Evolutionary conservation across 2,113 vertebrate species (phyloP).

Genomic region (Onychorhynchus coronatus): DNA sequence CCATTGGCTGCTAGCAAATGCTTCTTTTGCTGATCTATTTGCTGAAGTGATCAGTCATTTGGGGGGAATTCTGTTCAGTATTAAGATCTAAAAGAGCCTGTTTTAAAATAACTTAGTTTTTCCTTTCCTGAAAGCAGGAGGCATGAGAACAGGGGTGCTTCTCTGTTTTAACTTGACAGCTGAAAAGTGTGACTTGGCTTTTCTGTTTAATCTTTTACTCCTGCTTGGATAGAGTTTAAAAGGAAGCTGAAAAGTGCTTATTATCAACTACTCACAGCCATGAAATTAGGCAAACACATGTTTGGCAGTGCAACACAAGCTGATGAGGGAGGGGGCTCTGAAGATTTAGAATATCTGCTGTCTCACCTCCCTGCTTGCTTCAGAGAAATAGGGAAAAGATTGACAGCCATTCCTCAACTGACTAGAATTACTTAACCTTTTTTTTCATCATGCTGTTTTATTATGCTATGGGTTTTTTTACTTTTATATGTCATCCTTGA

Average conservation of each 20-base stretch:
- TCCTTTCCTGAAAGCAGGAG: background rate
- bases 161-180: background rate
- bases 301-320: background rate
- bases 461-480: background rate
- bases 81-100: background rate
- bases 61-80: background rate
- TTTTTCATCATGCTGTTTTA: background rate
- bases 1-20: background rate
- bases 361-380: background rate
- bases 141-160: background rate
- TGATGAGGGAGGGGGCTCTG: background rate
- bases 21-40: background rate
- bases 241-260: background rate
- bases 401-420: background rate
- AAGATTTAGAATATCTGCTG: background rate
- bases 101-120: background rate
- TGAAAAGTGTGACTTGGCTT: background rate
- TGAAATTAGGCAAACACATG: background rate
- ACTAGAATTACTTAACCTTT: background rate
- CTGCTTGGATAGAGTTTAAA: background rate
- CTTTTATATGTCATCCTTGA: background rate
- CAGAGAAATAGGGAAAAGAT: background rate
- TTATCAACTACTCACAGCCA: background rate
- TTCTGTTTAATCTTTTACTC: background rate
- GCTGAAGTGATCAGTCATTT: background rate